These are phyloP conservation scores for Gymnoscelis rufifasciata DNA, from an alignment of 2,888 invertebrate genomes.

Conservation along the genomic window DNA sequence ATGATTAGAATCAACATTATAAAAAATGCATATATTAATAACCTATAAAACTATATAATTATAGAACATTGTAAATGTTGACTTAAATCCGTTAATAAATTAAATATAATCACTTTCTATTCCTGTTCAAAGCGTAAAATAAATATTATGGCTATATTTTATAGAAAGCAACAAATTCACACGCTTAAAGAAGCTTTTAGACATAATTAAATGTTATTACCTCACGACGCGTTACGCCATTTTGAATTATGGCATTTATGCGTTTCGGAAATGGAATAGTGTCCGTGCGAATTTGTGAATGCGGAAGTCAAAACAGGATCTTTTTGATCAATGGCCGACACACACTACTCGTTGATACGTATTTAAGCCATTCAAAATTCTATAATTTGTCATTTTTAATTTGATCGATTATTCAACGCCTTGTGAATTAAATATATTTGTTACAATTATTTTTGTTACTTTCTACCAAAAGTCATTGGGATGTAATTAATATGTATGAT, in stretches of 20 bases:
- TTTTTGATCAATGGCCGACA: background rate
- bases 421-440: background rate
- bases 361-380: too few relatives aligned
- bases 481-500: too few relatives aligned
- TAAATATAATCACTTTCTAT: too few relatives aligned
- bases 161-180: background rate
- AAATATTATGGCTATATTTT: too few relatives aligned
- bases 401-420: background rate
- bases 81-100: too few relatives aligned
- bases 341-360: background rate
- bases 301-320: conserved; percentile 18
- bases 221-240: conserved; percentile 11
- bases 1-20: too few relatives aligned
- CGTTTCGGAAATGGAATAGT: conserved; percentile 20
- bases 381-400: background rate
- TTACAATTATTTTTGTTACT: too few relatives aligned
- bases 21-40: too few relatives aligned
- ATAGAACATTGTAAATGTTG: too few relatives aligned
- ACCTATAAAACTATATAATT: too few relatives aligned
- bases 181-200: background rate
- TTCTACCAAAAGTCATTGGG: too few relatives aligned
- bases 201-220: conserved; percentile 1
- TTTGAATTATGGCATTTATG: conserved; percentile 20
- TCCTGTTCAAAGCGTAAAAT: too few relatives aligned
- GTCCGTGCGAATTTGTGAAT: conserved; percentile 19